Evolutionary conservation across 2,888 invertebrate genomes (phyloP).

Genomic region (Drosophila ezoana): DNA sequence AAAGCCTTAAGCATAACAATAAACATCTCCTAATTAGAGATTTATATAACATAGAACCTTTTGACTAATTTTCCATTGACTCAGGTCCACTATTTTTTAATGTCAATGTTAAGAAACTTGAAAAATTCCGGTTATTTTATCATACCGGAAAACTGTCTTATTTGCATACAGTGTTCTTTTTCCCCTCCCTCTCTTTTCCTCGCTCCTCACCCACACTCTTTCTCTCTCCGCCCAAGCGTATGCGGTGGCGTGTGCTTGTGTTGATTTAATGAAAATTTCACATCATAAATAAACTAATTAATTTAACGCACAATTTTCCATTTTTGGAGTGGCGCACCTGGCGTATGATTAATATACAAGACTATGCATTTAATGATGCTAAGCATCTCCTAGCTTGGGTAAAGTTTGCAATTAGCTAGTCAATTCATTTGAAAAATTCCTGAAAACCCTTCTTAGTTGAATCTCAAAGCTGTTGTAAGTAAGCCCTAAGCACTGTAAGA

Average conservation of each 20-base stretch:
- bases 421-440: constrained; percentile 44
- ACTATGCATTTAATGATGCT: constrained; percentile 44
- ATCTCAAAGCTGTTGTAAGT: constrained; percentile 2
- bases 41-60: background rate
- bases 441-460: background rate
- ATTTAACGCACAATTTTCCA: constrained; percentile 46
- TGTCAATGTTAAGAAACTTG: background rate
- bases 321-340: constrained; percentile 53
- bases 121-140: background rate
- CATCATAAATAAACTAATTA: constrained; percentile 73
- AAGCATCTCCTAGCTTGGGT: background rate
- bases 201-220: background rate
- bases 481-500: background rate
- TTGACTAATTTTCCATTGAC: background rate
- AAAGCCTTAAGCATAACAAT: too few species aligned
- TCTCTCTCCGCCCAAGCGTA: background rate
- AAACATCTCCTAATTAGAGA: too few species aligned
- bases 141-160: background rate
- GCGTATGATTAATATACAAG: constrained; percentile 69
- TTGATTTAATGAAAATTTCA: constrained; percentile 70
- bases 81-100: background rate
- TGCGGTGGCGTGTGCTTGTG: constrained; percentile 38
- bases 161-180: background rate
- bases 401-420: constrained; percentile 30
- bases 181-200: background rate